These are phyloP conservation scores for Caenorhabditis brenneri DNA, from an alignment of 1,140 invertebrate genomes.

Conservation along the genomic window DNA sequence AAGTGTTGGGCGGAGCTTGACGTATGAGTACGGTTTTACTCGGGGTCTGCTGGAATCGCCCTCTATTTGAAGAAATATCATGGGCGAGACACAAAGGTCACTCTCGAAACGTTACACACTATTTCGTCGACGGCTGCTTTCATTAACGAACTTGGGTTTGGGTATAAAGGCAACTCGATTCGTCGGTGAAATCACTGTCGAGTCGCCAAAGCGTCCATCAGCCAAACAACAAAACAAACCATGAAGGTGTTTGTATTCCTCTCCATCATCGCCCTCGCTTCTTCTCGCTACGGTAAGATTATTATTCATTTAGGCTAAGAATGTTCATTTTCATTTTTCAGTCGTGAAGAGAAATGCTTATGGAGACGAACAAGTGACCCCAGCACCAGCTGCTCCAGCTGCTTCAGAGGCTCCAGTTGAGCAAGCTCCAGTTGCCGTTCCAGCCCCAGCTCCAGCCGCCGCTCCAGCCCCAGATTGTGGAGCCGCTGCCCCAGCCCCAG, in stretches of 20 bases:
- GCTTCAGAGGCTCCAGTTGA: constrained; percentile 12
- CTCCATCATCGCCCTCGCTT: constrained; percentile 20
- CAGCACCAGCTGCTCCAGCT: constrained; percentile 21
- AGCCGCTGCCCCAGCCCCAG: not conserved
- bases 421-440: constrained; percentile 13
- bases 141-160: constrained; percentile 14
- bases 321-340: not conserved
- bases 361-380: constrained; percentile 47
- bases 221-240: not conserved
- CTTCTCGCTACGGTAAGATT: constrained; percentile 26
- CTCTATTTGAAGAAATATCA: not conserved
- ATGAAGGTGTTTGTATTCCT: constrained; percentile 41
- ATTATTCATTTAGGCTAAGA: not conserved
- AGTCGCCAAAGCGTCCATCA: constrained; percentile 22
- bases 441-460: constrained; percentile 2
- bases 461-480: constrained; percentile 5
- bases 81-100: not conserved
- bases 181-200: not conserved
- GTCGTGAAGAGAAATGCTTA: constrained; percentile 39
- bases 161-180: constrained; percentile 12
- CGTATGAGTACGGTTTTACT: constrained; percentile 20
- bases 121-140: not conserved
- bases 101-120: not conserved
- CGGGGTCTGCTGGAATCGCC: constrained; percentile 28
- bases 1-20: not conserved